Base-by-base conservation (phyloP, 2,888 invertebrate genomes). In the Diaphora mendica region DNA sequence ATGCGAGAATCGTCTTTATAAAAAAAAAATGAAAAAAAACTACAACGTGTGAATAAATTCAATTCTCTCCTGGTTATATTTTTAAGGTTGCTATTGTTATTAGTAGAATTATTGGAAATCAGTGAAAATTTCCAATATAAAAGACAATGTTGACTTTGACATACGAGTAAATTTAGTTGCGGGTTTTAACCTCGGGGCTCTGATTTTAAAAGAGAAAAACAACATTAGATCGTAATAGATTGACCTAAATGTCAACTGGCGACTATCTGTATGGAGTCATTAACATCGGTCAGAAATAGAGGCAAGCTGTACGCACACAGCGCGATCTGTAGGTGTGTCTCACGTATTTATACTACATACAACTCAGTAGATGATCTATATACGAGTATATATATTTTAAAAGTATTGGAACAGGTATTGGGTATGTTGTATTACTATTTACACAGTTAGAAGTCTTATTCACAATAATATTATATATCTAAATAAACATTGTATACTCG, bases 201-300 rank as follows among this genome's bases (percentile, higher is more conserved):
- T 35, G 51, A 66, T 72, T 72, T 82, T 81, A 78, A 75, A 77
- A 82, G 80, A 85, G 82, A 87, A 88, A 86, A 85, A 84, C 76
- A 79, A 77, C 69, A 75, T 82, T 72, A 79, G 75, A 79, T 87
- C 79, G 80, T 88, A 87, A 90, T 90, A 90, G 91, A 87, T 84
- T 89, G 93, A 92, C 92, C 93, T 88, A 92, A 91, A 94, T 93
- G 92, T 92, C 91, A 92, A 91, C 88, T 87, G 87, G 86, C 85
- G 83, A 65, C 64, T 84, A 86, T 87, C 85, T 84, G 87, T 81
- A 86, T 86, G 89, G 87, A 93, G 93, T 93, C 93, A 93, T 92
- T 94, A 93, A 92, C 91, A 74, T 77, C 84, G 88, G 80, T 79
- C 90, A 85, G 88, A 93, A 94, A 94, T 94, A 94, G 82, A 74